Base-by-base conservation (phyloP, 2,888 invertebrate species). In the Phragmatobia fuliginosa region DNA sequence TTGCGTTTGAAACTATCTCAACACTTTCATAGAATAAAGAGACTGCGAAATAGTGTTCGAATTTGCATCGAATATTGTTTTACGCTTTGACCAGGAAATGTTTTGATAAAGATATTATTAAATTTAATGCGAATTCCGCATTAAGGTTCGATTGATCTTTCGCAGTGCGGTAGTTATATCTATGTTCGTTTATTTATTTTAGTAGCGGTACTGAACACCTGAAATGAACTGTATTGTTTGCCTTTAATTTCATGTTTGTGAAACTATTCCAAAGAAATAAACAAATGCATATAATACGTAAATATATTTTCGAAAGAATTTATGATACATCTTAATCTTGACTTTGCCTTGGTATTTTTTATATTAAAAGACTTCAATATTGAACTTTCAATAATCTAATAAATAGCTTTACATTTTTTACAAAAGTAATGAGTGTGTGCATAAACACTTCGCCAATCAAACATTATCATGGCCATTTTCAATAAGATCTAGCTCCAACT, bases 401-500 rank as follows among this genome's bases (percentile, higher is more conserved):
- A 25, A 14, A 33, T 10, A 21, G 10, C 31, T 41, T 28, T 41
- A 18, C 18, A 28, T 52, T n/a, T 33, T 52, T 64, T 14, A 63
- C 25, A 14, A 61, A 52, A 16, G 32, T 8, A 36, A 68, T 62
- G 41, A n/a, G n/a, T n/a, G 41, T 21, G 41, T 41, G 33, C 32
- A 62, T 5, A 25, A 58, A 58, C 41, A 65, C 62, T 41, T 38
- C 25, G 66, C 67, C 41, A 52, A 59, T 2, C 45, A 14, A 71
- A 70, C 66, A 72, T 76, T 78, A 68, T 74, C 69, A 60, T 66
- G 66, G 31, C 21, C 60, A 64, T 36, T 62, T 49, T 66, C 61
- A 38, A 36, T 18, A 41, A 32, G 33, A 18, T 56, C 38, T 62
- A 32, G 33, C 16, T 25, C 66, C 58, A 66, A 66, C 36, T 62